A percentile compares a stretch with the other conserved stretches of the same genome.
These are phyloP conservation scores for Pogonocherus hispidulus DNA, from an alignment of 2,888 invertebrate species.

Conservation along the genomic window DNA sequence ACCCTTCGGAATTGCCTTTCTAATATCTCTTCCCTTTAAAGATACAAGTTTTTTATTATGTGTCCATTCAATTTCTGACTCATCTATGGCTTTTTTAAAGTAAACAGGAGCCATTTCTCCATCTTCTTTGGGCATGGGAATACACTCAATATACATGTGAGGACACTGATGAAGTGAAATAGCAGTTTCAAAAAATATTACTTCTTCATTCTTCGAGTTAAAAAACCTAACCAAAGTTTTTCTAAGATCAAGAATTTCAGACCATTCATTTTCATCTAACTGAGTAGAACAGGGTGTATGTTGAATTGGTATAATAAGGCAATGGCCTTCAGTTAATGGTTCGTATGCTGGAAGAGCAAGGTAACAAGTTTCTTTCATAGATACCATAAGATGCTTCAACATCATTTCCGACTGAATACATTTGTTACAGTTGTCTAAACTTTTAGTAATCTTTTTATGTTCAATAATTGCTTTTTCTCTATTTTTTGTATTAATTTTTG, in stretches of 20 bases:
- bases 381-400: conserved; percentile 87
- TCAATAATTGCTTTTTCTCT: conserved; percentile 79
- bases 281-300: conserved; percentile 86
- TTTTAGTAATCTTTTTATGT: conserved; percentile 77
- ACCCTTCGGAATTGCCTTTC: conserved; percentile 90
- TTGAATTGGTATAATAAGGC: conserved; percentile 85
- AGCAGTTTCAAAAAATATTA: conserved; percentile 93
- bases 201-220: conserved; percentile 79
- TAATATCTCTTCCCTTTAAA: conserved; percentile 78
- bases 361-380: conserved; percentile 87
- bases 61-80: conserved; percentile 96
- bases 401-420: conserved; percentile 87
- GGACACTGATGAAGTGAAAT: conserved; percentile 78
- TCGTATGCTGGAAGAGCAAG: conserved; percentile 84
- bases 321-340: conserved; percentile 89
- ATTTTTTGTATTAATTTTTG: conserved; percentile 75
- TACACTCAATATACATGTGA: conserved; percentile 91
- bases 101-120: conserved; percentile 95
- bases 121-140: conserved; percentile 86
- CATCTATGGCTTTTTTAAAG: conserved; percentile 97
- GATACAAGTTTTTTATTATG: conserved; percentile 93
- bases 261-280: conserved; percentile 95
- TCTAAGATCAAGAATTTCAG: conserved; percentile 86
- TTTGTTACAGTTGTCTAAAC: conserved; percentile 84
- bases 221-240: conserved; percentile 86